Base-by-base conservation (phyloP, 1,140 invertebrate genomes). In the Ips nitidus region DNA sequence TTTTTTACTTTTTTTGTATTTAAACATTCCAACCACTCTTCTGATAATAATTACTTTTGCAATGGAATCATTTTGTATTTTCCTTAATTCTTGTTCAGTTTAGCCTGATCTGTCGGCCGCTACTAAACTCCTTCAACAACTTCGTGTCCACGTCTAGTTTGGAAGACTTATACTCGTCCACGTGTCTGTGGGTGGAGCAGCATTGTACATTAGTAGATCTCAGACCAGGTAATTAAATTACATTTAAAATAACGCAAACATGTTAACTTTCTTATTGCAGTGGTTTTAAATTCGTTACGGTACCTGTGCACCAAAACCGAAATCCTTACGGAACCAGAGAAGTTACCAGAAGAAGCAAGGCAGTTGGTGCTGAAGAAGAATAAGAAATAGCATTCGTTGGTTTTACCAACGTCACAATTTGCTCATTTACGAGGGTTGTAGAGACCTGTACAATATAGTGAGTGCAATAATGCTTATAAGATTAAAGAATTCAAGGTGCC, bases 201-300 rank as follows among this genome's bases (percentile, higher is more conserved):
- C 93, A 97, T 82, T 98, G 96, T 82, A 95, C 94, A 6, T 86
- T 98, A 66, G 89, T 93, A 71, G 89, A 94, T 83, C 90, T 98
- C 79, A 88, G 96, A 79, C 94, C 94, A 81, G 91, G 95, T 97
- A 86, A 81, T 74, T 77, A 43, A 64, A 38, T 41, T 41, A 5
- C 22, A 39, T 50, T 63, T 8, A 1, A 52, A 50, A 22, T 22
- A 6, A 6, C 8, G n/a, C n/a, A 45, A 47, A 61, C 52, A 40
- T 45, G 8, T 41, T 8, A 60, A 45, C 22, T 22, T 22, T 22
- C 22, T 22, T 22, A 71, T 87, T 85, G 40, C 82, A 97, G 95
- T 92, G 80, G 95, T 97, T 73, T 85, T 96, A 62, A 97, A 95
- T 84, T 94, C 95, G 39, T 83, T 98, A 74, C 88, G 92, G 71